Base-by-base conservation (phyloP, 1,140 invertebrate genomes). In the Centruroides vittatus region DNA sequence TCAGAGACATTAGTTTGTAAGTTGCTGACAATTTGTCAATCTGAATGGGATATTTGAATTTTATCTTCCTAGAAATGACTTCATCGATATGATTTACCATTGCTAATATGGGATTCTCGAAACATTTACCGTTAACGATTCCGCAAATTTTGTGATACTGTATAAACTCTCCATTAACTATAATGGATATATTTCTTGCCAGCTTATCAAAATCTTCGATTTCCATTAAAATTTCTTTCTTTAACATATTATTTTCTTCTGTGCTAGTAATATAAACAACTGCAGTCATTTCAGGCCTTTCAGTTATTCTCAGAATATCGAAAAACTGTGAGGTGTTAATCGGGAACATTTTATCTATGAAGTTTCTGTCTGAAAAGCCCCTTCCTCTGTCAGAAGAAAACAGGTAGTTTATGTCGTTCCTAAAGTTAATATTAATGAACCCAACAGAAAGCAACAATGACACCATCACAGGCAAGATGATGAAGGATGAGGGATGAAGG, bases 1-100 rank as follows among this genome's bases (percentile, higher is more conserved):
- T 90, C 3, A 91, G 84, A 0, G 88, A 88, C 71, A 92, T 85
- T 4, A 86, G 80, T 70, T 88, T 87, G 1, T 82, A 78, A 67
- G 89, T 84, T 81, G 85, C 89, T 3, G 86, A 89, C 7, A 84
- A 81, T 1, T 86, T 88, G 73, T 90, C 90, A 68, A 91, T 90
- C 75, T 0, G 89, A 89, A 72, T 89, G 92, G 9, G 86, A 88
- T n/a, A 93, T 73, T 67, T 88, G 87, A 59, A 88, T 70, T 48
- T 82, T 79, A 3, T 82, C 80, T 0, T 75, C 76, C 71, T 87
- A 84, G 55, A 87, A 85, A 74, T 86, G 83, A 81, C 71, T 92
- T 86, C 59, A 89, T 77, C n/a, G 84, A 80, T 67, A 85, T 82
- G 60, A 93, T 73, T 70, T 87, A 86, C 3, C 93, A 75, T 58